Conservation (phyloP, 2,113 vertebrate genomes). For the Corythaeola cristata region DNA sequence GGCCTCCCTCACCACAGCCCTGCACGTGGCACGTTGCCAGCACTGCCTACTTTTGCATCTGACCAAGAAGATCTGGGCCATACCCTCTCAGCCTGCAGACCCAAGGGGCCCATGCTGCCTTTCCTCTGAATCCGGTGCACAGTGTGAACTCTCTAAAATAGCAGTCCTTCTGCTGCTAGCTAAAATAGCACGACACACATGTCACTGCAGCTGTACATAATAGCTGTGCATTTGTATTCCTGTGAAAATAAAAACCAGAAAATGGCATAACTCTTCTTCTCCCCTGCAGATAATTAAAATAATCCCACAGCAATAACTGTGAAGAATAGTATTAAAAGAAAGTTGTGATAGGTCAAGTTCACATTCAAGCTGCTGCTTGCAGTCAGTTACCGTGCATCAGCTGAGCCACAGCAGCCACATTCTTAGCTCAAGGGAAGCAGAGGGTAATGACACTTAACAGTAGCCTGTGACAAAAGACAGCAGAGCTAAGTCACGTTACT, state of each 20-base stretch:
- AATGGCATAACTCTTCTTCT: not conserved
- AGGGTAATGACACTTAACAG: not conserved
- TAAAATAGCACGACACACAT: constrained; percentile 7
- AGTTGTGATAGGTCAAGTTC: not conserved
- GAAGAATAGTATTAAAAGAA: not conserved
- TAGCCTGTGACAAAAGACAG: not conserved
- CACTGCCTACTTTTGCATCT: not conserved
- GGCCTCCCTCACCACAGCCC: not conserved
- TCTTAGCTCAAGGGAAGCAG: not conserved
- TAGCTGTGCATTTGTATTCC: not conserved
- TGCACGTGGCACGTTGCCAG: not conserved
- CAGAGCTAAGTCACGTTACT: not conserved
- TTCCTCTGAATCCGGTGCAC: not conserved
- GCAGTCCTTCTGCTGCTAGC: not conserved
- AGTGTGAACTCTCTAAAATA: not conserved
- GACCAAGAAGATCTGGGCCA: not conserved
- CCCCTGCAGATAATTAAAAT: constrained; percentile 16
- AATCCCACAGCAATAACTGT: not conserved
- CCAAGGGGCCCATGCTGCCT: not conserved
- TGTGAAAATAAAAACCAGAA: not conserved
- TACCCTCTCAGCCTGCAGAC: not conserved
- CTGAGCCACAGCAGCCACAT: not conserved
- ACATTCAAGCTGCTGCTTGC: not conserved
- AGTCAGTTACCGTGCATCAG: not conserved
- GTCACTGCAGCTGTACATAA: not conserved